Evolutionary conservation across 2,888 invertebrate species (phyloP).

Genomic region (Mechanitis messenoides): DNA sequence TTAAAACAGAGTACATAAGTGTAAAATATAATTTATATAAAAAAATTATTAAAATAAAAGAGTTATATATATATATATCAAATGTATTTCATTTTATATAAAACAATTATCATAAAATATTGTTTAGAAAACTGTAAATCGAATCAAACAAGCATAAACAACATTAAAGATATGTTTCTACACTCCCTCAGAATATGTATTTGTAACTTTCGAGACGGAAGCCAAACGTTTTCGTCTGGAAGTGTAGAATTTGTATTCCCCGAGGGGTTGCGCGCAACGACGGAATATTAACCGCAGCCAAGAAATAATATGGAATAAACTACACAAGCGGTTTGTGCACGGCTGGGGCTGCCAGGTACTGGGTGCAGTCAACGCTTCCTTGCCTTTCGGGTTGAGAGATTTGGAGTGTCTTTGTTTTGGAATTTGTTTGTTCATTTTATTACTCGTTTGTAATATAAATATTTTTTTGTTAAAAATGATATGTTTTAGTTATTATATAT

Average conservation of each 20-base stretch:
- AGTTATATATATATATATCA: not conserved
- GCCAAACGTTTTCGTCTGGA: conserved; percentile 3
- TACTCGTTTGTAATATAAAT: too few species aligned
- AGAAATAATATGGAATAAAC: conserved; percentile 69
- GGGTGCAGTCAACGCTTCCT: conserved; percentile 10
- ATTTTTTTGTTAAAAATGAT: conserved; percentile 10
- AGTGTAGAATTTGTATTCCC: conserved; percentile 61
- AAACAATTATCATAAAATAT: not conserved
- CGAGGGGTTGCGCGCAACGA: conserved; percentile 48
- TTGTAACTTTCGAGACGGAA: conserved; percentile 13
- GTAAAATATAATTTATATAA: not conserved
- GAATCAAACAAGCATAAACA: conserved; percentile 2
- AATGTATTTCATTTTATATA: not conserved
- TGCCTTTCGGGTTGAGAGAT: not conserved
- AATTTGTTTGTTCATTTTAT: too few species aligned
- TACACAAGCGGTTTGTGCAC: conserved; percentile 62
- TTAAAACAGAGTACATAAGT: not conserved
- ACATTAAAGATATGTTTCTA: conserved; percentile 16
- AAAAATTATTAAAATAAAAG: not conserved
- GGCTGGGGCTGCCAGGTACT: conserved; percentile 25
- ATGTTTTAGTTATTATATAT: too few species aligned
- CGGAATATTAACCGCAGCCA: conserved; percentile 61
- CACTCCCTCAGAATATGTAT: conserved; percentile 15
- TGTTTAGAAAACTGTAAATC: not conserved
- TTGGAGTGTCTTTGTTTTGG: not conserved